phyloP scores from a whole-genome alignment of 2,888 invertebrate genomes.

The Ectemnius continuus region DNA sequence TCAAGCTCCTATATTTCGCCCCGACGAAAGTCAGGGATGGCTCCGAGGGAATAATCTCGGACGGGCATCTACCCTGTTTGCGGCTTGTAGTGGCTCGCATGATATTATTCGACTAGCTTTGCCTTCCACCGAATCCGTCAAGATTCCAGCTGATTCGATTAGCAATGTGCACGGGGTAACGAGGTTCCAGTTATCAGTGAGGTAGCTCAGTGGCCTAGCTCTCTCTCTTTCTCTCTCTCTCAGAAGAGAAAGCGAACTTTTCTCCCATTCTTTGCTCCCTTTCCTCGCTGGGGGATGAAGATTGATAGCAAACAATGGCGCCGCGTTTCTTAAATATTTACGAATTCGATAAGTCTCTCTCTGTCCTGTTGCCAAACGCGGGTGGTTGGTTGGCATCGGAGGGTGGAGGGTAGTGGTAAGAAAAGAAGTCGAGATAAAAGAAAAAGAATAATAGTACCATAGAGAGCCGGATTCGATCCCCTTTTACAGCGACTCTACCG shows the following conservation, averaged over 20 bases:
- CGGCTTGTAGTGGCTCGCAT: not conserved
- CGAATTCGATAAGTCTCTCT: slow-evolving; percentile 11
- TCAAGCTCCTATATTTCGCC: too few species aligned
- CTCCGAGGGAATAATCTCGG: too few species aligned
- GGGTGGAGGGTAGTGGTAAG: not conserved
- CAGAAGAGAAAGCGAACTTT: not conserved
- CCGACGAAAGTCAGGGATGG: too few species aligned
- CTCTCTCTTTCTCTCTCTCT: too few species aligned
- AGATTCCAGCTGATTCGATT: slow-evolving; percentile 21
- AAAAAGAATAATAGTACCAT: too few species aligned
- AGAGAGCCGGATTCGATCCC: too few species aligned
- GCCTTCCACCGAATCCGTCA: not conserved
- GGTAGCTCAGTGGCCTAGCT: not conserved
- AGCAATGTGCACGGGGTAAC: slow-evolving; percentile 29
- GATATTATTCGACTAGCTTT: not conserved
- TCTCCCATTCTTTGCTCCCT: slow-evolving; percentile 27
- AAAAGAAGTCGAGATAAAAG: not conserved
- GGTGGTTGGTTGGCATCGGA: not conserved
- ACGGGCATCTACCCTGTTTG: too few species aligned
- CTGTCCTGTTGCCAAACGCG: not conserved
- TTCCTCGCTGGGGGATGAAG: slow-evolving; percentile 23
- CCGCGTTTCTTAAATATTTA: slow-evolving; percentile 35
- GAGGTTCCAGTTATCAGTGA: slow-evolving; percentile 32
- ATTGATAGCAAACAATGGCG: slow-evolving; percentile 40
- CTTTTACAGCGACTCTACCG: too few species aligned